phyloP scores from a whole-genome alignment of 2,888 invertebrate genomes.

The Phaedon cochleariae region DNA sequence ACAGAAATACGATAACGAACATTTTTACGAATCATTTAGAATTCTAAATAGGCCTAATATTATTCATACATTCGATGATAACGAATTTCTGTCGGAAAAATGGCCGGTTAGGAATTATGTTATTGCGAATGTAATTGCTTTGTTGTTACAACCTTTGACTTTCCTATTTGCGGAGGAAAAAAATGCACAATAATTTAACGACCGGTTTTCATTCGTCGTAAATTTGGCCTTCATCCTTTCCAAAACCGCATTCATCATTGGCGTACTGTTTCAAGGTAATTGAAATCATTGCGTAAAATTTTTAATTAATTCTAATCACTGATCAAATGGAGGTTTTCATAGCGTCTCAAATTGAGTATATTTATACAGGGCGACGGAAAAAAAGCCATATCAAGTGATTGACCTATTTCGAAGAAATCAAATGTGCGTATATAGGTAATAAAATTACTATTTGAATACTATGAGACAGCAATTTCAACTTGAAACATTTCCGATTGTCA shows the following conservation, averaged over 20 bases:
- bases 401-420: too few relatives aligned
- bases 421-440: too few relatives aligned
- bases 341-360: too few relatives aligned
- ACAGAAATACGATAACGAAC: neutral
- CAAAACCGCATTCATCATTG: neutral
- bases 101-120: slow-evolving; percentile 13
- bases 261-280: neutral
- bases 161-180: slow-evolving; percentile 28
- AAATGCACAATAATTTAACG: slow-evolving; percentile 23
- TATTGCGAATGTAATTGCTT: slow-evolving; percentile 27
- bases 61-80: slow-evolving; percentile 27
- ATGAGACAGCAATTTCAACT: too few relatives aligned
- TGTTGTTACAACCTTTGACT: slow-evolving; percentile 30
- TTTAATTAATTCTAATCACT: neutral
- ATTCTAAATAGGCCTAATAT: slow-evolving; percentile 26
- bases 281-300: neutral
- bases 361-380: too few relatives aligned
- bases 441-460: too few relatives aligned
- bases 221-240: slow-evolving; percentile 20
- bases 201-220: slow-evolving; percentile 17
- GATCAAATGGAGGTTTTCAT: neutral
- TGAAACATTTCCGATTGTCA: too few relatives aligned
- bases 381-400: too few relatives aligned
- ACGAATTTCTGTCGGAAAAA: slow-evolving; percentile 13
- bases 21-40: slow-evolving; percentile 3